These are phyloP conservation scores for Helicolenus hilgendorfi DNA, from an alignment of 2,797 vertebrate genomes.

Conservation along the genomic window DNA sequence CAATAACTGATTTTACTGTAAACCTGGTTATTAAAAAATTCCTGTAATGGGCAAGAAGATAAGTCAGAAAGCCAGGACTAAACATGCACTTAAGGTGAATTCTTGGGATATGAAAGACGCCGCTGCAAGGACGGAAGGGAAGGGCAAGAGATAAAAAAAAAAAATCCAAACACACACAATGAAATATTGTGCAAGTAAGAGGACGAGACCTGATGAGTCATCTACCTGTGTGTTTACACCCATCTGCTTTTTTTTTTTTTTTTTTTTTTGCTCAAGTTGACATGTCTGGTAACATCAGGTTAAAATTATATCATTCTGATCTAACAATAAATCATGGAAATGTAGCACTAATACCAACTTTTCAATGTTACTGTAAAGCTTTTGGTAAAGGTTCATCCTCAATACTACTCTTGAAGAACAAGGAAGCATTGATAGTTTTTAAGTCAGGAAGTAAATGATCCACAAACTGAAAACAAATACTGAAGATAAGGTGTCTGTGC, in stretches of 20 bases:
- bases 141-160: neutral
- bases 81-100: neutral
- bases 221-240: neutral
- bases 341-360: neutral
- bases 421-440: neutral
- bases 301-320: neutral
- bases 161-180: neutral
- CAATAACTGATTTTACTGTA: neutral
- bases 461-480: neutral
- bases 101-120: neutral
- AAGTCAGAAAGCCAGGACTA: neutral
- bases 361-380: neutral
- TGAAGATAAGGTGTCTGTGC: neutral
- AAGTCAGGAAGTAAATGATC: neutral
- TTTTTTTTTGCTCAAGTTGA: neutral
- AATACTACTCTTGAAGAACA: neutral
- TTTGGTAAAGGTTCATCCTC: neutral
- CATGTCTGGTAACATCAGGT: neutral
- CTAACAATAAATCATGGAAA: neutral
- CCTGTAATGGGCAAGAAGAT: neutral
- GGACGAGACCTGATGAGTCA: conserved; percentile 31
- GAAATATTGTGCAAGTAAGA: conserved; percentile 34
- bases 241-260: neutral
- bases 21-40: neutral
- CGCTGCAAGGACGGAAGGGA: neutral